Evolutionary conservation across 2,888 invertebrate species (phyloP), one percentile per base, ranked within the genome.

Genomic region (Reticulitermes lucifugus): DNA sequence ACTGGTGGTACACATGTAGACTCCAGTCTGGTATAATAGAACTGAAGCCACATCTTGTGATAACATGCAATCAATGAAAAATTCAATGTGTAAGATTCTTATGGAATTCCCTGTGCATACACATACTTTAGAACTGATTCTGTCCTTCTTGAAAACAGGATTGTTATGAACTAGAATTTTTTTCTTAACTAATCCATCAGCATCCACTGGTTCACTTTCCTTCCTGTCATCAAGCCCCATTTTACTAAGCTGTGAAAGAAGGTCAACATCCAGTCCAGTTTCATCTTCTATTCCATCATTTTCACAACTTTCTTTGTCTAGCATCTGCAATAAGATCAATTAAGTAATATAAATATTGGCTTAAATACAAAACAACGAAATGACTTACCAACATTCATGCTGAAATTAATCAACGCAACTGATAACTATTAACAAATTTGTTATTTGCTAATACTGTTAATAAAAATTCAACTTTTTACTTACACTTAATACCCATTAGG

Each of bases 161-260:
- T 96, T 95, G 71, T 92, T 92, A 0, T 93, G 92, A 2, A 94
- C 94, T 51, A 96, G 90, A 46, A 96, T 92, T 43, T 94, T 93
- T 29, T 93, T 92, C 10, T 94, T 92, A 0, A 94, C 94, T 88
- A 91, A 90, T 43, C 92, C 92, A 4, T 90, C 90, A 0, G 87
- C 83, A 84, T 88, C 88, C n/a, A 51, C 22, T 22, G 65, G 10
- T 12, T 87, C 83, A 87, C 89, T 51, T 88, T 88, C 79, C 89
- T 90, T 7, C 95, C 83, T 77, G 86, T 79, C 83, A 70, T 87
- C 88, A 84, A 88, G 87, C 29, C 84, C 84, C 55, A 96, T 91
- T 83, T 94, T 94, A 87, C 94, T 93, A 35, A 96, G 91, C 88
- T 95, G 94, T 0, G 93, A 93, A 59, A 95, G 90, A 86, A 95